These are phyloP conservation scores for Drosophila anomelani DNA, from an alignment of 2,888 invertebrate species.

Conservation along the genomic window DNA sequence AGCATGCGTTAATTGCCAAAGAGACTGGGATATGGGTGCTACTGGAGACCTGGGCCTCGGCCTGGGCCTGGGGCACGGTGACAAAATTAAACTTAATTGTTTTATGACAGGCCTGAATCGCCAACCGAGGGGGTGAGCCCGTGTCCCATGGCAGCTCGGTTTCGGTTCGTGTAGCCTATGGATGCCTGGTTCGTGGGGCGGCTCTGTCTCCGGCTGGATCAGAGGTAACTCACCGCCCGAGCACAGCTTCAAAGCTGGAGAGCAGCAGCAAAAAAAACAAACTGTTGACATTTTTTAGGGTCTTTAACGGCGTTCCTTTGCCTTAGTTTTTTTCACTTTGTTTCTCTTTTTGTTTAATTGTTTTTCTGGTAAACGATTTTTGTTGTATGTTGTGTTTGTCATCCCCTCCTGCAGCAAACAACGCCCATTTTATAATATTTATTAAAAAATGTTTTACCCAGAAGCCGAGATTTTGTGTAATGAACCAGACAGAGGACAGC, in stretches of 20 bases:
- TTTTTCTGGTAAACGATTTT: constrained; percentile 78
- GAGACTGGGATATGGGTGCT: constrained; percentile 45
- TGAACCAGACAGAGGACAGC: constrained; percentile 69
- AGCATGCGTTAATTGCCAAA: constrained; percentile 74
- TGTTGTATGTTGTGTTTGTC: constrained; percentile 45
- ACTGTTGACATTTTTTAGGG: constrained; percentile 78
- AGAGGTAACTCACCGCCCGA: constrained; percentile 28
- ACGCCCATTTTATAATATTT: constrained; percentile 76
- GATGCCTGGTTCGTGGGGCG: constrained; percentile 36
- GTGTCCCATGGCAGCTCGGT: constrained; percentile 31
- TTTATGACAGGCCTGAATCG: constrained; percentile 72
- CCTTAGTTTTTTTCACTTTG: constrained; percentile 37
- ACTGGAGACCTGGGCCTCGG: constrained; percentile 26
- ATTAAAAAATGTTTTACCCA: constrained; percentile 80
- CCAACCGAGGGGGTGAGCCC: constrained; percentile 36
- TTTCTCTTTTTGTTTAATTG: constrained; percentile 66
- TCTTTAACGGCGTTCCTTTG: constrained; percentile 74
- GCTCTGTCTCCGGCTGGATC: constrained; percentile 54
- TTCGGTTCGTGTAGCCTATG: constrained; percentile 64
- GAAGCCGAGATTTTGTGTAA: constrained; percentile 74
- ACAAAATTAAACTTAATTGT: constrained; percentile 82
- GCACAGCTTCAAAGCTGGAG: constrained; percentile 56
- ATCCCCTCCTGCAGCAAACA: constrained; percentile 32
- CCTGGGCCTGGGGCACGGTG: constrained; percentile 61
- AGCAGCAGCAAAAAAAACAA: constrained; percentile 39